Evolutionary conservation across 2,113 vertebrate species (phyloP).

Genomic region (Saguinus midas): DNA sequence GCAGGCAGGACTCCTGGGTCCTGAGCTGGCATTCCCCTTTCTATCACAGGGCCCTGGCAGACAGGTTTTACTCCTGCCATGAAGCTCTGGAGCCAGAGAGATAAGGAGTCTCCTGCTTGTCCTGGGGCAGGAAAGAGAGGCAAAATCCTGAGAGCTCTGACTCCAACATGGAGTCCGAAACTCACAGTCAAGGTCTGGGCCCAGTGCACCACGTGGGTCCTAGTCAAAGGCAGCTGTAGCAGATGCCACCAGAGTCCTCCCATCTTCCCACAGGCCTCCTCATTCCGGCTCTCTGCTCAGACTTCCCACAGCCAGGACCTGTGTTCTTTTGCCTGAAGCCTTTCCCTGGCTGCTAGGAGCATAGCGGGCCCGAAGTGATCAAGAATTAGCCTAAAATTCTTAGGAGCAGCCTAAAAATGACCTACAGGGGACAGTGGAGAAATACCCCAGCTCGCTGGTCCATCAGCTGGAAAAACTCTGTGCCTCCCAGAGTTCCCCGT

Average conservation of each 20-base stretch:
- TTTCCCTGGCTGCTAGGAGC: background rate
- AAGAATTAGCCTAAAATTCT: background rate
- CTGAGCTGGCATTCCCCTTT: rapidly evolving
- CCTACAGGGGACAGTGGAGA: too few species aligned
- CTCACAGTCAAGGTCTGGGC: background rate
- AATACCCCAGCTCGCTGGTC: background rate
- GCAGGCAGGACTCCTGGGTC: background rate
- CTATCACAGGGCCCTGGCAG: background rate
- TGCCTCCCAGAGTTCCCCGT: background rate
- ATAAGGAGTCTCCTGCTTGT: background rate
- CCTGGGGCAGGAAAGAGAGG: background rate
- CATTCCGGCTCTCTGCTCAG: background rate
- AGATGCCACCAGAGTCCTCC: rapidly evolving
- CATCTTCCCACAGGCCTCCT: background rate
- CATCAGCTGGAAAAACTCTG: too few species aligned
- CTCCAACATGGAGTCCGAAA: background rate
- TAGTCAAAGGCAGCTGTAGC: background rate
- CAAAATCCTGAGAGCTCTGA: background rate
- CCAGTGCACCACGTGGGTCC: rapidly evolving
- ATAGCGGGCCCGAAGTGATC: background rate
- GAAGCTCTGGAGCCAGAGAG: background rate
- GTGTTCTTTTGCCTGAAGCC: background rate
- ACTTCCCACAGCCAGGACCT: background rate
- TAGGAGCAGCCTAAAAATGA: background rate
- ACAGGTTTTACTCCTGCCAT: background rate